A percentile compares a stretch with the other conserved stretches of the same genome.
Evolutionary conservation across 2,797 vertebrate species (phyloP).

Genomic region (Gallinago solitaria): DNA sequence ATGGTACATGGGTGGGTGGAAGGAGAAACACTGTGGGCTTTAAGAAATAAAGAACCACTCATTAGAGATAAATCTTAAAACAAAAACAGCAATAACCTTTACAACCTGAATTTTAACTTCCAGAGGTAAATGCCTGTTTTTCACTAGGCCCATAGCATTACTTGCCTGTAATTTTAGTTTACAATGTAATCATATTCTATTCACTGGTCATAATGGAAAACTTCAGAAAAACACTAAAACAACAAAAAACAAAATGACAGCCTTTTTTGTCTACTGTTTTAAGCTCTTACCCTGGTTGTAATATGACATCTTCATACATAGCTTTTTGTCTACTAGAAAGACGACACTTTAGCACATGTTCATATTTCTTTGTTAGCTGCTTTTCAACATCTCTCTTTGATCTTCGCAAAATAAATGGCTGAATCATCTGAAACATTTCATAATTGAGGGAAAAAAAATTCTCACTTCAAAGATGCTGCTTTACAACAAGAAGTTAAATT

Average conservation of each 20-base stretch:
- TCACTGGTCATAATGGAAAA: neutral
- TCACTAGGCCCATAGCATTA: neutral
- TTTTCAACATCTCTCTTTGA: conserved; percentile 92
- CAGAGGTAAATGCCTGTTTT: neutral
- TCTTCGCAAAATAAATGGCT: conserved; percentile 90
- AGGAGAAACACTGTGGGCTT: neutral
- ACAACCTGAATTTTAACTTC: neutral
- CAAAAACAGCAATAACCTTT: neutral
- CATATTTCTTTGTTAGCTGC: conserved; percentile 91
- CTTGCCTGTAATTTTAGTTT: neutral
- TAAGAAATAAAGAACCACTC: neutral
- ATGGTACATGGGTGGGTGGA: neutral
- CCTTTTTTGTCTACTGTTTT: neutral
- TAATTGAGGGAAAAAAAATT: neutral
- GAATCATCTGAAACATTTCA: conserved; percentile 84
- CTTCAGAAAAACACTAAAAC: neutral
- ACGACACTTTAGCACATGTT: conserved; percentile 90
- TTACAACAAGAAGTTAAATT: conserved; percentile 1
- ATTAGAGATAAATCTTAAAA: neutral
- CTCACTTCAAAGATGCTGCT: neutral
- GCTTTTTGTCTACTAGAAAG: conserved; percentile 88
- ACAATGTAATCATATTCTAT: neutral
- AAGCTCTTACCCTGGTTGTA: conserved; percentile 83
- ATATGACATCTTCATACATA: conserved; percentile 92
- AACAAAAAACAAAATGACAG: neutral